A percentile compares a stretch with the other conserved stretches of the same genome.
These are phyloP conservation scores for Loriculus beryllinus DNA, from an alignment of 2,797 vertebrate genomes.

Conservation along the genomic window DNA sequence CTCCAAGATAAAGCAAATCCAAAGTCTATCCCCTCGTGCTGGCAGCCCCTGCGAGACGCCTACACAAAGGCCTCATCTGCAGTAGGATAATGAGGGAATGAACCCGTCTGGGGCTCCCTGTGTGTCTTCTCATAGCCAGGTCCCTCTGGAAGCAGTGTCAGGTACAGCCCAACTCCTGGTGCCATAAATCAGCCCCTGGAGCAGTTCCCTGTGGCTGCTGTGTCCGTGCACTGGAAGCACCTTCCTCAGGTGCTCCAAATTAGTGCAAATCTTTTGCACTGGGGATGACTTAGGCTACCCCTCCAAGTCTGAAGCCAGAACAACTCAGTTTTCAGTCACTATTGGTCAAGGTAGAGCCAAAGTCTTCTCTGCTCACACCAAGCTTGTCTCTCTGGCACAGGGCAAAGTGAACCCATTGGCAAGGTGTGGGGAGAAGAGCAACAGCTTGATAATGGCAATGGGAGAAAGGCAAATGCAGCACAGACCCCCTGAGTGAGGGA, in stretches of 20 bases:
- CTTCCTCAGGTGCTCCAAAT: not conserved
- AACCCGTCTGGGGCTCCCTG: not conserved
- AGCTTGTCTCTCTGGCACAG: not conserved
- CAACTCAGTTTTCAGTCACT: not conserved
- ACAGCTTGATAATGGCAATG: not conserved
- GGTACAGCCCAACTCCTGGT: not conserved
- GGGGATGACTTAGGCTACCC: not conserved
- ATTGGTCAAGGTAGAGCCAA: not conserved
- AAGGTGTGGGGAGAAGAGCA: not conserved
- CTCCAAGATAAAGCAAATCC: not conserved
- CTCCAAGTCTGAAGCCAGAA: not conserved
- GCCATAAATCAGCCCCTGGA: not conserved
- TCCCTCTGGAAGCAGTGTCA: not conserved
- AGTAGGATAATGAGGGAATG: not conserved
- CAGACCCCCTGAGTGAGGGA: not conserved
- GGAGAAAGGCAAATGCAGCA: not conserved
- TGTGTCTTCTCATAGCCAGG: not conserved
- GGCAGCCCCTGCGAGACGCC: not conserved
- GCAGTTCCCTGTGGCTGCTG: not conserved
- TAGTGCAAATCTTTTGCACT: not conserved
- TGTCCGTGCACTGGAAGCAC: not conserved
- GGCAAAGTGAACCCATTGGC: not conserved
- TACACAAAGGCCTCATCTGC: not conserved
- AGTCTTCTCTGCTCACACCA: not conserved
- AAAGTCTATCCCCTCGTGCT: not conserved